Percentiles rank a stretch among this genome's conserved stretches.
phyloP scores from a whole-genome alignment of 2,888 invertebrate species.

The Empis stercorea region DNA sequence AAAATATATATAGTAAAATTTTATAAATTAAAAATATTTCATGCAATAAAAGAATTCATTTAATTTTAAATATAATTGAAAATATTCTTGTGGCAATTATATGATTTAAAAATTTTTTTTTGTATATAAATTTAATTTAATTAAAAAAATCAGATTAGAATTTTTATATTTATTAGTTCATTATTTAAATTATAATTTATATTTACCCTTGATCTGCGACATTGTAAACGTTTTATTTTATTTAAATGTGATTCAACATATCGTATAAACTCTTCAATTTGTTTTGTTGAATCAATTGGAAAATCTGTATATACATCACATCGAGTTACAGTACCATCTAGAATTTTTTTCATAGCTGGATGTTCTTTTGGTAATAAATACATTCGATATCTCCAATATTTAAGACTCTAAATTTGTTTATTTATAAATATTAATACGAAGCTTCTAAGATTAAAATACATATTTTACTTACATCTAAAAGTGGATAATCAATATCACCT shows the following conservation, averaged over 20 bases:
- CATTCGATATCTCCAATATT: constrained; percentile 86
- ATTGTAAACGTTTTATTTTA: constrained; percentile 66
- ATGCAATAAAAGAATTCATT: too few relatives aligned
- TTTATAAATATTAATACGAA: constrained; percentile 5
- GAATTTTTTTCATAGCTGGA: constrained; percentile 62
- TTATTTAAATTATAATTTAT: constrained; percentile 1
- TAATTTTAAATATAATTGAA: too few relatives aligned
- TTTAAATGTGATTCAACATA: constrained; percentile 80
- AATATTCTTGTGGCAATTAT: neutral
- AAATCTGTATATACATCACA: constrained; percentile 68
- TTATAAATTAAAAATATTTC: too few relatives aligned
- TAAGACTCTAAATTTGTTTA: constrained; percentile 46
- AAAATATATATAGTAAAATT: neutral
- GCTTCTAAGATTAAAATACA: too few relatives aligned
- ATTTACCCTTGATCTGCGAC: constrained; percentile 67
- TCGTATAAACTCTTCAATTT: constrained; percentile 60
- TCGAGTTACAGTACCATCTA: constrained; percentile 54
- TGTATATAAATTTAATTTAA: neutral
- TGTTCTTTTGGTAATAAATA: constrained; percentile 74
- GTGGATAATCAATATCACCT: constrained; percentile 80
- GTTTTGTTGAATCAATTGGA: constrained; percentile 42
- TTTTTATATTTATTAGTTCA: too few relatives aligned
- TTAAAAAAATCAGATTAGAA: neutral
- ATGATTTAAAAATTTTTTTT: neutral
- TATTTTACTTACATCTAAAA: constrained; percentile 64